Percentiles rank a stretch among this genome's conserved stretches.
Evolutionary conservation across 2,888 invertebrate species (phyloP).

Genomic region (Drosophila recens): DNA sequence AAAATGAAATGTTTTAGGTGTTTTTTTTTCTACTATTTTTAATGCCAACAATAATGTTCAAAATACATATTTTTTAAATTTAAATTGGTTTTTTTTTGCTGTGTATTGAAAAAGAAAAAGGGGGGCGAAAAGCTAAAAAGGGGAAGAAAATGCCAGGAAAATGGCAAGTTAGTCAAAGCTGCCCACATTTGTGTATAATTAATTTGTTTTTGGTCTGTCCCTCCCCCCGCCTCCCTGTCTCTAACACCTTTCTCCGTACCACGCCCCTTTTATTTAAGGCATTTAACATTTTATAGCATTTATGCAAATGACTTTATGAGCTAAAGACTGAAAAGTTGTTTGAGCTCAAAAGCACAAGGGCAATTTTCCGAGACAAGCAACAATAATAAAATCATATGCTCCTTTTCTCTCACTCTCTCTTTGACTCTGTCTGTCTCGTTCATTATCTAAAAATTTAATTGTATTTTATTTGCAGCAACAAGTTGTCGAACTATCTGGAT

Average conservation of each 20-base stretch:
- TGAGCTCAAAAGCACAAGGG: slow-evolving; percentile 4
- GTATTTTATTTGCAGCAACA: slow-evolving; percentile 79
- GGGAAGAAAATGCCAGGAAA: not conserved
- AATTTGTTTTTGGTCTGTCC: slow-evolving; percentile 59
- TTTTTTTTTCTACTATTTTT: too few relatives aligned
- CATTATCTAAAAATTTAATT: not conserved
- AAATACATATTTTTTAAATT: too few relatives aligned
- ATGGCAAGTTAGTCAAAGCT: slow-evolving; percentile 34
- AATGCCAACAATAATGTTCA: too few relatives aligned
- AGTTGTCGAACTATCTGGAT: slow-evolving; percentile 96
- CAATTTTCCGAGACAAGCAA: slow-evolving; percentile 37
- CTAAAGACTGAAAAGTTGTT: slow-evolving; percentile 49
- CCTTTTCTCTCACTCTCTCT: not conserved
- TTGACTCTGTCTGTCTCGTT: not conserved
- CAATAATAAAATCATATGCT: slow-evolving; percentile 21
- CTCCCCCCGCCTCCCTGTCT: too few relatives aligned
- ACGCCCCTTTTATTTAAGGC: not conserved
- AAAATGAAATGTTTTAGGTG: too few relatives aligned
- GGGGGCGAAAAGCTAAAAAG: not conserved
- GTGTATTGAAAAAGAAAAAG: too few relatives aligned
- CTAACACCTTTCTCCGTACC: not conserved
- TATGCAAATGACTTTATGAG: slow-evolving; percentile 75
- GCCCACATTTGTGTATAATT: slow-evolving; percentile 68
- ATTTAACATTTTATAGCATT: slow-evolving; percentile 65
- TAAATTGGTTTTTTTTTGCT: too few relatives aligned